Base-by-base conservation (phyloP, 2,888 invertebrate species). In the Orchestes rusci region DNA sequence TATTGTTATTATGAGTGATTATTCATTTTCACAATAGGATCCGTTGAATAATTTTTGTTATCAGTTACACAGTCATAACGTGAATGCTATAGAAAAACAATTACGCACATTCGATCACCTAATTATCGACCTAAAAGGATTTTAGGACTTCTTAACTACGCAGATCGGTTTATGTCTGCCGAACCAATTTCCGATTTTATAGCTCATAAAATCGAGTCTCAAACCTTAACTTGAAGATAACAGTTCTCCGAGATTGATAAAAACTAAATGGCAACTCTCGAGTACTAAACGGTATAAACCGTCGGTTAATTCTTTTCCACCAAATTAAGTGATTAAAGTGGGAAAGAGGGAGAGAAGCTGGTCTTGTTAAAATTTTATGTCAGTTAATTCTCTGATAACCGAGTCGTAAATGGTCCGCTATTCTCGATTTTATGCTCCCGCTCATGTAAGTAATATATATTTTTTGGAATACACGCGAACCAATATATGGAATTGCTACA, bases 141-240 rank as follows among this genome's bases (percentile, higher is more conserved):
- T 44, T 48, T 48, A 48, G 48, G 40, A 39, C 44, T 40, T 41
- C 49, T 43, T 43, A 43, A 42, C 45, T 50, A 46, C 45, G 48
- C 41, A 45, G 28, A 41, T 38, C 39, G 33, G 13, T 35, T 50
- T 46, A 50, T 43, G 45, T 42, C 36, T 36, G 39, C 36, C 38
- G 40, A 36, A 43, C 42, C 45, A 45, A 46, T 50, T 50, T 43
- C 34, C 50, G 40, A 50, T 50, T 50, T 50, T 50, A 50, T 50
- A 13, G 45, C 33, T 39, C 37, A 36, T 50, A 50, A 50, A 50
- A 50, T 45, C 50, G 43, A 20, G 38, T 39, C 43, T 50, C 43
- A 50, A 50, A 50, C 43, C 18, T 42, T 7, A 50, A 46, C 45
- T 39, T 36, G 39, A 17, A 43, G 50, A 50, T 50, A 50, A 36